Conservation (phyloP, 1,140 invertebrate genomes). For the Drosophila pandora region DNA sequence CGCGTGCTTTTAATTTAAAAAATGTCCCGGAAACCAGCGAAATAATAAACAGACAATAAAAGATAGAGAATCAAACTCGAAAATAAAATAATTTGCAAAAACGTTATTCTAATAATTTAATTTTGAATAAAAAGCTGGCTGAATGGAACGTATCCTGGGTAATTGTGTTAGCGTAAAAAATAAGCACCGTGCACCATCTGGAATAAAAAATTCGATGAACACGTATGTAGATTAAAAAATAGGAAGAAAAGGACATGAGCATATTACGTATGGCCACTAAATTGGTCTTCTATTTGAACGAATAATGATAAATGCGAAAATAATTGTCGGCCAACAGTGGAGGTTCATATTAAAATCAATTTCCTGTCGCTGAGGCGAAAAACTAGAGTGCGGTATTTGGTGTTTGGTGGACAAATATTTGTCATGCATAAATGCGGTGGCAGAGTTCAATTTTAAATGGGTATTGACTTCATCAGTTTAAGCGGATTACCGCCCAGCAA, state of each 20-base stretch:
- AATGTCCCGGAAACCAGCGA: constrained; percentile 9
- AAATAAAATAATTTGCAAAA: constrained; percentile 4
- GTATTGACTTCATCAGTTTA: constrained; percentile 45
- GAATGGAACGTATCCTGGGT: constrained; percentile 1
- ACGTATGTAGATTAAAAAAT: constrained; percentile 1
- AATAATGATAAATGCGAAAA: constrained; percentile 38
- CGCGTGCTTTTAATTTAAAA: constrained; percentile 67
- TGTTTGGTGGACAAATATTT: constrained; percentile 30
- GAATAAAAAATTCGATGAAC: constrained; percentile 10
- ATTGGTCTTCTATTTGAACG: constrained; percentile 19
- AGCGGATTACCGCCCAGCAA: constrained; percentile 43
- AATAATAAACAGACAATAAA: constrained; percentile 43
- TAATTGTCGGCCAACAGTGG: constrained; percentile 23
- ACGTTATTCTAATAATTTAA: constrained; percentile 12
- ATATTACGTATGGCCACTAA: constrained; percentile 11
- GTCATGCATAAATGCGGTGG: constrained; percentile 28
- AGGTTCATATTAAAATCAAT: constrained; percentile 41
- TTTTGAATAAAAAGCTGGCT: constrained; percentile 1
- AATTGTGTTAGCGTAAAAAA: constrained; percentile 18
- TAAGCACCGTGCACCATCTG: constrained; percentile 1
- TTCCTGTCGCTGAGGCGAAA: constrained; percentile 29
- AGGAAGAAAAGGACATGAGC: constrained; percentile 1
- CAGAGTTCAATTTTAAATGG: constrained; percentile 46
- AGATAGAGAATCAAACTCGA: constrained; percentile 16
- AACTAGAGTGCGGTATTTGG: constrained; percentile 9